phyloP scores from a whole-genome alignment of 2,113 vertebrate genomes.

The Axis porcinus region DNA sequence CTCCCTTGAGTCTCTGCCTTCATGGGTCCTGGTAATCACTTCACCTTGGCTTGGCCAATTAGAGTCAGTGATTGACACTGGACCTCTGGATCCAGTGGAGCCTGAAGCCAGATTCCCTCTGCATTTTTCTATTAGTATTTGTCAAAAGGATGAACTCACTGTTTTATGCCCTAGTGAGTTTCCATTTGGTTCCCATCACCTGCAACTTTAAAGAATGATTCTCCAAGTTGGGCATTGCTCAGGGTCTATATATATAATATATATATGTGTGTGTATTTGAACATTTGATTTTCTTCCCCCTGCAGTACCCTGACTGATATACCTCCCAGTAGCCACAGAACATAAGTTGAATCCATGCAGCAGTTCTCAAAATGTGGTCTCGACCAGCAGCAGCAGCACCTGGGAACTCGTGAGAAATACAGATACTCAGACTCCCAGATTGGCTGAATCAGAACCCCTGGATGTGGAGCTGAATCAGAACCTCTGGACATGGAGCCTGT shows the following conservation, averaged over 20 bases:
- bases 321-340: not conserved
- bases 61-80: accelerated
- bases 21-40: not conserved
- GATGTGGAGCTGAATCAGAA: not conserved
- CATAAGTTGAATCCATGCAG: not conserved
- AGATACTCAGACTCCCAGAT: not conserved
- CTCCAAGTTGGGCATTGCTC: accelerated
- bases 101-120: not conserved
- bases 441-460: not conserved
- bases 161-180: not conserved
- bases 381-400: not conserved
- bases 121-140: not conserved
- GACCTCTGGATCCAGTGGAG: not conserved
- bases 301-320: not conserved
- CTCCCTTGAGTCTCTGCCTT: too few relatives aligned
- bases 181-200: not conserved
- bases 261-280: not conserved
- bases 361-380: not conserved
- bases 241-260: not conserved
- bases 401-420: not conserved
- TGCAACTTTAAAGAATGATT: too few relatives aligned
- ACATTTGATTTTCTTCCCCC: not conserved
- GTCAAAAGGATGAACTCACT: not conserved
- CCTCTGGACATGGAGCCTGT: not conserved
- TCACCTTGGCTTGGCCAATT: too few relatives aligned